These are phyloP conservation scores for Brachionus sp. DNA, from an alignment of 1,140 invertebrate genomes.

Conservation along the genomic window DNA sequence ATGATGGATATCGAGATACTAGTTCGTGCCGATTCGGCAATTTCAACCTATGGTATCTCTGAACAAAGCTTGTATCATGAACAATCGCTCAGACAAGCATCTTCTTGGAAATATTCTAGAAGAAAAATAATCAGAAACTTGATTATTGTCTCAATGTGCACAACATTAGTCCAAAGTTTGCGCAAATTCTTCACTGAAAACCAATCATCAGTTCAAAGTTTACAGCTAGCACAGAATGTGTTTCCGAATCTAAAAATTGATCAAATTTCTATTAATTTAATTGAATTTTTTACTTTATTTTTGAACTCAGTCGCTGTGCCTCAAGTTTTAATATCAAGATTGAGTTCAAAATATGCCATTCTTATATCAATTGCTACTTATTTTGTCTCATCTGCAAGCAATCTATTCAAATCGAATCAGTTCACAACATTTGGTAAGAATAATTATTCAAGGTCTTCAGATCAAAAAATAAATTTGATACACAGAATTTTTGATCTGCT, in stretches of 20 bases:
- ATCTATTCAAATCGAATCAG: background rate
- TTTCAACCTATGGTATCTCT: background rate
- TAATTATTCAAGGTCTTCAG: background rate
- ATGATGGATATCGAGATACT: slow-evolving; percentile 39
- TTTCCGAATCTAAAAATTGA: background rate
- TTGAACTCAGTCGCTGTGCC: background rate
- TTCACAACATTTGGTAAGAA: background rate
- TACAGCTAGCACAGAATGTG: background rate
- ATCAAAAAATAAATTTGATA: background rate
- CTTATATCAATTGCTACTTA: background rate
- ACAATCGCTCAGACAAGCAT: background rate
- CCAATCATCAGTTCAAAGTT: background rate
- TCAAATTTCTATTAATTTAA: background rate
- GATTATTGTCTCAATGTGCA: slow-evolving; percentile 4
- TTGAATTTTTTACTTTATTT: background rate
- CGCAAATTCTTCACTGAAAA: background rate
- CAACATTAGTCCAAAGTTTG: background rate
- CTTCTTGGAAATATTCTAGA: background rate
- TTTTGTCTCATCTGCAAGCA: background rate
- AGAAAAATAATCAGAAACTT: background rate
- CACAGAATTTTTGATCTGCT: background rate
- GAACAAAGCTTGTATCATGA: background rate
- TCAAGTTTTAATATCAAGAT: background rate
- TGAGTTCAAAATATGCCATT: background rate
- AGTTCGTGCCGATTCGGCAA: background rate